Conservation (phyloP, 2,113 vertebrate genomes). For the Ginglymostoma cirratum region DNA sequence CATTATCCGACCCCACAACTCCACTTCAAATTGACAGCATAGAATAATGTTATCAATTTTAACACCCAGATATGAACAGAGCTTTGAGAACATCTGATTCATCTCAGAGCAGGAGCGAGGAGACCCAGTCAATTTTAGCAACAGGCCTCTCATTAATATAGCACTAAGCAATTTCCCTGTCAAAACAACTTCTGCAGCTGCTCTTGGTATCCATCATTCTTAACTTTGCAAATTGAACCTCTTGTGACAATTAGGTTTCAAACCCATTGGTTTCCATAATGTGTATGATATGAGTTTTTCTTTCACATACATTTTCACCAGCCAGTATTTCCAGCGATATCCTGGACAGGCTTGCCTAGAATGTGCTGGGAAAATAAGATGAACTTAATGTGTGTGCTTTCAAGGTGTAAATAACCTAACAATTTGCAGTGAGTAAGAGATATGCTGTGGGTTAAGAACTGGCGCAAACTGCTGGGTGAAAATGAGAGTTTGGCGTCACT, state of each 20-base stretch:
- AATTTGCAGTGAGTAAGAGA: neutral
- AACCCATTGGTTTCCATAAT: neutral
- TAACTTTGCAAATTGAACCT: neutral
- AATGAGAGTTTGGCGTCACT: neutral
- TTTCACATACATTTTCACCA: neutral
- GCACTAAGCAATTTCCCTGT: neutral
- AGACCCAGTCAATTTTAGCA: neutral
- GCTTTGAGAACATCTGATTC: neutral
- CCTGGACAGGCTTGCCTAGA: too few species aligned
- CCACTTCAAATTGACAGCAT: neutral
- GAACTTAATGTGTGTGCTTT: neutral
- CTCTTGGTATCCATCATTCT: neutral
- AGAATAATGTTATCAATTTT: neutral
- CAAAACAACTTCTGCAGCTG: neutral
- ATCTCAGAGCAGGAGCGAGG: neutral
- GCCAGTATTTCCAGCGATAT: neutral
- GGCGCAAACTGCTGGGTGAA: neutral
- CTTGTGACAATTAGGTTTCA: neutral
- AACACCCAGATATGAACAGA: neutral
- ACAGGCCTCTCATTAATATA: neutral
- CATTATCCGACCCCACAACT: neutral
- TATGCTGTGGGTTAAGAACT: neutral
- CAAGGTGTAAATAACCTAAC: neutral
- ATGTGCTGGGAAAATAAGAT: neutral
- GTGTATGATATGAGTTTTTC: neutral